These are phyloP conservation scores for Acleris laterana DNA, from an alignment of 2,888 invertebrate species.

Conservation along the genomic window DNA sequence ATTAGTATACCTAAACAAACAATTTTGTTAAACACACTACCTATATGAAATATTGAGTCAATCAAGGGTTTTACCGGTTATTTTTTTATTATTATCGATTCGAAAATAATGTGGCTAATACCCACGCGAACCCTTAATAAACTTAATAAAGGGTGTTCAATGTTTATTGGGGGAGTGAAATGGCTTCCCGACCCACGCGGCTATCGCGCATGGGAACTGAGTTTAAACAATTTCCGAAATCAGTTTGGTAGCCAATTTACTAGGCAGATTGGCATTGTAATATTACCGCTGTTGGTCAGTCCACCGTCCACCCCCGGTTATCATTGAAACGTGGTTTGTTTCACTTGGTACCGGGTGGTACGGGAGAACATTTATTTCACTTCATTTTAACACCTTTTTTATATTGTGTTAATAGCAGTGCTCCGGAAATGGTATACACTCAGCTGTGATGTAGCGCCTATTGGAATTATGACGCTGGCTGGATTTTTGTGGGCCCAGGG, in stretches of 20 bases:
- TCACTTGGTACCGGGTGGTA: constrained; percentile 3
- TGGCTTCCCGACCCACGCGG: constrained; percentile 52
- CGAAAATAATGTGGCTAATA: constrained; percentile 27
- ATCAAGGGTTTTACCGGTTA: too few species aligned
- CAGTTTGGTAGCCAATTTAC: constrained; percentile 69
- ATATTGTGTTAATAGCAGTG: too few species aligned
- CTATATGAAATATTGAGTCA: too few species aligned
- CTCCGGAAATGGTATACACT: too few species aligned
- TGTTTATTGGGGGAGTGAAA: constrained; percentile 63
- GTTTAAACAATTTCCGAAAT: constrained; percentile 75
- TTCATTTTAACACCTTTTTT: too few species aligned
- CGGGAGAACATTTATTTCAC: too few species aligned
- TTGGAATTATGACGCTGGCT: too few species aligned
- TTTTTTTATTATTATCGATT: constrained; percentile 11
- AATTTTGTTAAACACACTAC: too few species aligned
- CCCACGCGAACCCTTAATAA: constrained; percentile 35
- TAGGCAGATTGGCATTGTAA: constrained; percentile 67
- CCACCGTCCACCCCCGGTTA: constrained; percentile 28
- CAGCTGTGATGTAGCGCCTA: too few species aligned
- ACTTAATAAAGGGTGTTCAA: constrained; percentile 33
- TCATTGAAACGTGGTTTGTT: constrained; percentile 6
- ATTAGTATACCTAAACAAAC: too few species aligned
- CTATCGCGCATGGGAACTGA: constrained; percentile 66
- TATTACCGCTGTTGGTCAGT: constrained; percentile 55
- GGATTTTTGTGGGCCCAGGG: too few species aligned